Base-by-base conservation (phyloP, 2,797 vertebrate species). In the Poeciliopsis turneri region DNA sequence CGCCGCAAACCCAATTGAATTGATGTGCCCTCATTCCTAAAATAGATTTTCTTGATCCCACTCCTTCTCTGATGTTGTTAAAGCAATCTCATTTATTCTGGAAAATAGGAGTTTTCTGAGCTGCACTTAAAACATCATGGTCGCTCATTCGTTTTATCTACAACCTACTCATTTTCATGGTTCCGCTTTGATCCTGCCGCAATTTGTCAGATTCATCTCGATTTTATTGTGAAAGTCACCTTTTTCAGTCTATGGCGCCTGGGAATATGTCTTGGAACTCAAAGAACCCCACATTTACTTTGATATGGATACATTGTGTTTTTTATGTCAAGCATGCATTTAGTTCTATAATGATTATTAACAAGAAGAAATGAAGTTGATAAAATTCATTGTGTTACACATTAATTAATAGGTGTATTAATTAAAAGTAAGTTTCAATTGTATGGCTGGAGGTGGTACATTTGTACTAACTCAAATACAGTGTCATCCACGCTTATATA, bases 101-200 rank as follows among this genome's bases (percentile, higher is more conserved):
- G 74, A 69, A 81, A 36, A 30, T 76, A 86, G 72, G 36, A 76
- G 77, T 73, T 81, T 77, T 79, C 39, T 36, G 23, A 75, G 79
- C 69, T 66, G 43, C 77, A 74, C 69, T 57, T 47, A n/a, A 18
- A 81, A 74, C 77, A 59, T 82, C 59, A 73, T 73, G 25, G 4
- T 72, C 77, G 78, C 74, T 71, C n/a, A 0, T 70, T 59, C 84
- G 6, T 77, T 86, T 30, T 13, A 89, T 86, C 79, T 41, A 41
- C 1, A 1, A 57, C 71, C 74, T 66, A 23, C 33, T 39, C 61
- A 66, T 66, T 66, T 39, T 39, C 33, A 39, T 66, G 61, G 18
- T 39, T 39, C 18, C 7, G 18, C 15, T 36, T 16, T 64, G 6
- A 36, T 64, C 7, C 15, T 66, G 33, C 15, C 33, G 8, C 16